Percentiles rank a stretch among this genome's conserved stretches.
Evolutionary conservation across 2,888 invertebrate species (phyloP).

Genomic region (Protodeltote pygarga): DNA sequence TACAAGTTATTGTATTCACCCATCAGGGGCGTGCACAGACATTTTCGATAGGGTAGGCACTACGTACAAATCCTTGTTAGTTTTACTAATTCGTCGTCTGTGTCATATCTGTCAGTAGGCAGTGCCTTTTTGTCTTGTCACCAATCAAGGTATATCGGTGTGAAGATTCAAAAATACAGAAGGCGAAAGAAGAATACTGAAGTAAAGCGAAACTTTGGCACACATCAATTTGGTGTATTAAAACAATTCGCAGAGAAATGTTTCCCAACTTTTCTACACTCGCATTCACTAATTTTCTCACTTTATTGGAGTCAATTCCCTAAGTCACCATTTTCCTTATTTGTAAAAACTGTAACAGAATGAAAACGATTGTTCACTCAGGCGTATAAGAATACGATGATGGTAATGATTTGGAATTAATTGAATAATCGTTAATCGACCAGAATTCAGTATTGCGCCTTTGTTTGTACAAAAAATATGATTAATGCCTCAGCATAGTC

Average conservation of each 20-base stretch:
- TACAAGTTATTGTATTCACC: no score
- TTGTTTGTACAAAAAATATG: slow-evolving; percentile 34
- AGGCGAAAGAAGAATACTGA: no score
- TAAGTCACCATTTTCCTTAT: slow-evolving; percentile 31
- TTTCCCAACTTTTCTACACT: slow-evolving; percentile 19
- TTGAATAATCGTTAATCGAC: slow-evolving; percentile 43
- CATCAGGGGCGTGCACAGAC: no score
- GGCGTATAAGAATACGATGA: slow-evolving; percentile 39
- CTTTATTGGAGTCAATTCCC: slow-evolving; percentile 34
- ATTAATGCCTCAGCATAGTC: slow-evolving; percentile 19
- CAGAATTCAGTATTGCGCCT: slow-evolving; percentile 25
- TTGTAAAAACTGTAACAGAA: slow-evolving; percentile 41
- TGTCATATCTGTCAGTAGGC: no score
- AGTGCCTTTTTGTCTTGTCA: no score
- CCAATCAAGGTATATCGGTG: no score
- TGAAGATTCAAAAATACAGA: no score
- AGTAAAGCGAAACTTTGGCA: no score
- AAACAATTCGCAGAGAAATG: slow-evolving; percentile 19
- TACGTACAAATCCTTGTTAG: no score
- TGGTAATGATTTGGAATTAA: slow-evolving; percentile 49
- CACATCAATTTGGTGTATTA: no score
- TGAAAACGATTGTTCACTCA: slow-evolving; percentile 27
- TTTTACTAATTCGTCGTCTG: no score
- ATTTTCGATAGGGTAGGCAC: no score
- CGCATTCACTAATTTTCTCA: slow-evolving; percentile 28